Conservation (phyloP, 92 coral and sea anemone species). For the Siderastrea siderea region DNA sequence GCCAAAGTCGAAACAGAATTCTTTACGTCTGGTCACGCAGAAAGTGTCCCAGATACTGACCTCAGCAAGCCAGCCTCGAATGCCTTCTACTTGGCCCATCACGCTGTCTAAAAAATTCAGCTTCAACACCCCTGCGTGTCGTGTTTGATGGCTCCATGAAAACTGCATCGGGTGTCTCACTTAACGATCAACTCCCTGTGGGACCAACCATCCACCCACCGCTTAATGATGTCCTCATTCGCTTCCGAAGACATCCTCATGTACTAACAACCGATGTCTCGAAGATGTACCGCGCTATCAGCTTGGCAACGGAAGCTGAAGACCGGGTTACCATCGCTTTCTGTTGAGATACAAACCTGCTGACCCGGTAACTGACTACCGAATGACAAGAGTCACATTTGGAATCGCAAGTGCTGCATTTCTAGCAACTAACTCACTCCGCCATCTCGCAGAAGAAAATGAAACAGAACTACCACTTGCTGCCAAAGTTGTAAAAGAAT, state of each 20-base stretch:
- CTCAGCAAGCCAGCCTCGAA: constrained; percentile 24
- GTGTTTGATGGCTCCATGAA: constrained; percentile 73
- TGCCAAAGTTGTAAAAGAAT: constrained; percentile 49
- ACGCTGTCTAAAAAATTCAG: constrained; percentile 62
- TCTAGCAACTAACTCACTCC: constrained; percentile 47
- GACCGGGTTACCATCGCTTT: constrained; percentile 61
- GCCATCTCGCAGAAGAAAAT: constrained; percentile 28
- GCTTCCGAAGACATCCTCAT: constrained; percentile 55
- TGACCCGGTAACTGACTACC: constrained; percentile 52
- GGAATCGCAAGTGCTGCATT: constrained; percentile 63
- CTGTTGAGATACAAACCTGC: constrained; percentile 53
- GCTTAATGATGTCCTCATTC: constrained; percentile 49
- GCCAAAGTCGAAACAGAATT: constrained; percentile 44
- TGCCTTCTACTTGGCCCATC: constrained; percentile 54
- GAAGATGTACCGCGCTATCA: constrained; percentile 71
- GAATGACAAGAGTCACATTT: constrained; percentile 75
- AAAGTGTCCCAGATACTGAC: constrained; percentile 56
- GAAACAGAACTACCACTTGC: constrained; percentile 51
- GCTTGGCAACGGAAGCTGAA: constrained; percentile 24
- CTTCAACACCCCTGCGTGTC: constrained; percentile 51
- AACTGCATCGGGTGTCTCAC: constrained; percentile 60
- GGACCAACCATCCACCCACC: constrained; percentile 53
- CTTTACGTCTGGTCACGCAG: constrained; percentile 51
- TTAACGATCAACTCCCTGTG: constrained; percentile 44
- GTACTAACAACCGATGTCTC: constrained; percentile 64